Percentiles rank a stretch among this genome's conserved stretches.
Evolutionary conservation across 2,797 vertebrate genomes (phyloP).

Genomic region (Serranus cabrilla): DNA sequence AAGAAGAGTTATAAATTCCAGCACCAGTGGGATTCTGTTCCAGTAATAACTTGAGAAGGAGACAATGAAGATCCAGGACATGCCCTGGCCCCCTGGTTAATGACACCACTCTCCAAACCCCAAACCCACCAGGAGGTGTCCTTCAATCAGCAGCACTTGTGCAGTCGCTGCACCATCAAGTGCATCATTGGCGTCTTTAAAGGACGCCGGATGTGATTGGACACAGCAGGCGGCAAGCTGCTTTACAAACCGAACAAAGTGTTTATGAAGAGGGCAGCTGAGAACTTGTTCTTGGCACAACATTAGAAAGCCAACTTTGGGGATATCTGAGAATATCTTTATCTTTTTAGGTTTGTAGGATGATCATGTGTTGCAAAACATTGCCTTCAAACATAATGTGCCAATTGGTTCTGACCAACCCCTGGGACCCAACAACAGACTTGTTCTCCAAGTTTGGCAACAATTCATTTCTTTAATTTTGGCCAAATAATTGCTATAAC

Average conservation of each 20-base stretch:
- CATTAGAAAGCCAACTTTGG: neutral
- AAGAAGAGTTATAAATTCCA: no score
- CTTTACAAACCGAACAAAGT: no score
- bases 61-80: conserved; percentile 18
- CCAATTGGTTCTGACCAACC: no score
- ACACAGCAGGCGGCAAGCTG: no score
- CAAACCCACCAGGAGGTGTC: conserved; percentile 25
- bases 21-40: conserved; percentile 20
- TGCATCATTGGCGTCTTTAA: neutral
- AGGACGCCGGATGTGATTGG: neutral
- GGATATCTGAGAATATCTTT: neutral
- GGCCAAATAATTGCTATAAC: no score
- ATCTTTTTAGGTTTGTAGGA: neutral
- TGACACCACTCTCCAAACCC: conserved; percentile 40
- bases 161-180: neutral
- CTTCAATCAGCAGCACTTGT: neutral
- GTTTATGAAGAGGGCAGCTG: no score
- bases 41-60: conserved; percentile 3
- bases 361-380: no score
- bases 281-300: no score
- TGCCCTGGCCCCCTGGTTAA: conserved; percentile 31
- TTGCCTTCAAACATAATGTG: no score
- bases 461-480: no score
- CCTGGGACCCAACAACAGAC: no score
- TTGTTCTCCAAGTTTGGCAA: no score